Base-by-base conservation (phyloP, 2,797 vertebrate genomes). In the Lindbergichthys nudifrons region DNA sequence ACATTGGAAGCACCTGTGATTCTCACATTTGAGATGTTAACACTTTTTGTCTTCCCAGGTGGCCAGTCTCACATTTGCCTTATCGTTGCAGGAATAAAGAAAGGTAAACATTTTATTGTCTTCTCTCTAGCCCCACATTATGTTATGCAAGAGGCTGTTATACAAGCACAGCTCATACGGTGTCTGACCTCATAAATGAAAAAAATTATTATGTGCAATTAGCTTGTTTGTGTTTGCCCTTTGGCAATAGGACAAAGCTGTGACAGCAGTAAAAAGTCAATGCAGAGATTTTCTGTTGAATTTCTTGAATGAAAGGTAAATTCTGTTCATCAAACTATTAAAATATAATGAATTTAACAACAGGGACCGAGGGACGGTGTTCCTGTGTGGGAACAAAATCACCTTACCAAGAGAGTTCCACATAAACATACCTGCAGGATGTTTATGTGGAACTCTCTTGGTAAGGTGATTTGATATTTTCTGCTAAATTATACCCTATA, bases 161-260 rank as follows among this genome's bases (percentile, higher is more conserved):
- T n/a, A 71, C 58, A 59, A 80, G 46, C 54, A 50, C 15, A 64
- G 54, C 65, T 84, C 50, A 79, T 36, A 65, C 43, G 50, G 39
- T 53, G 19, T 39, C 73, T 64, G 71, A 45, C 64, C 52, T 23
- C 59, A 69, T 32, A 48, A 50, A 23, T 14, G 8, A 62, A 62
- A 13, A 13, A 8, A 47, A 61, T n/a, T 70, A 73, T 39, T 53
- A 42, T 50, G 19, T 63, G 39, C 32, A 46, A 61, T 52, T 30
- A 52, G n/a, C 26, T 68, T 60, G 48, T 58, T 48, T 67, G 60
- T 53, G 74, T 71, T 48, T 69, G 60, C 41, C 47, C 52, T 63
- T 51, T 41, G 58, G 62, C 42, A 54, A 43, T 18, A 51, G 26
- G 16, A 59, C 57, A 73, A 60, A 59, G 45, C 50, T 48, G 11